phyloP scores from a whole-genome alignment of 1,140 invertebrate genomes.

The Vollenhovia emeryi region DNA sequence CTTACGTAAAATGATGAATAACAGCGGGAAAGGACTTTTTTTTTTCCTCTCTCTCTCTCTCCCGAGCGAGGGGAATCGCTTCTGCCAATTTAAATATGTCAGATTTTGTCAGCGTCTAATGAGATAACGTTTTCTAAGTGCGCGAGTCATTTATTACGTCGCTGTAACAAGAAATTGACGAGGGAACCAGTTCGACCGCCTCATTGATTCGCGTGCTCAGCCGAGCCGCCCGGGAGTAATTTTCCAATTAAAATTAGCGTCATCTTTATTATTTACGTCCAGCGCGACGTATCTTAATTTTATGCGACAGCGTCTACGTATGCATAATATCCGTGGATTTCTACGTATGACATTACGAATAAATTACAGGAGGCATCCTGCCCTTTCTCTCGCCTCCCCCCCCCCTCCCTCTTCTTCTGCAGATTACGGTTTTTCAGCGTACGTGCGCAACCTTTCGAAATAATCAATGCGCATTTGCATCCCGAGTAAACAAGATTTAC shows the following conservation, averaged over 20 bases:
- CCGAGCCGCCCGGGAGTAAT: constrained; percentile 4
- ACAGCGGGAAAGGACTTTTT: neutral
- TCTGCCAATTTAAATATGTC: constrained; percentile 8
- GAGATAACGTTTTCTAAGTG: neutral
- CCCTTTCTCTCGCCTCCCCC: no score
- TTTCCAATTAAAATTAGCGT: constrained; percentile 39
- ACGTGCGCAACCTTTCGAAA: neutral
- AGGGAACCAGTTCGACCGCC: neutral
- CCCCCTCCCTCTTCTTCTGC: neutral
- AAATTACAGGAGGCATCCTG: neutral
- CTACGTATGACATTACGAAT: neutral
- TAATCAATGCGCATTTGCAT: constrained; percentile 18
- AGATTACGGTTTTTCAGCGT: neutral
- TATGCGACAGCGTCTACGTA: neutral
- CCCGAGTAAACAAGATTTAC: neutral
- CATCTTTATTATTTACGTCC: constrained; percentile 24
- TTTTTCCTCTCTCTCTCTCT: no score
- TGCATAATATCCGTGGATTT: neutral
- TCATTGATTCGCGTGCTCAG: neutral
- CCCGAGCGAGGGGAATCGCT: no score
- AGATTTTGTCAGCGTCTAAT: neutral
- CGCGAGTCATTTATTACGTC: neutral
- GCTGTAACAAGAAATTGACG: neutral
- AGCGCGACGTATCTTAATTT: constrained; percentile 28
- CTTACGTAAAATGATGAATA: constrained; percentile 15